These are phyloP conservation scores for Rosalia funebris DNA, from an alignment of 2,888 invertebrate species.

Conservation along the genomic window DNA sequence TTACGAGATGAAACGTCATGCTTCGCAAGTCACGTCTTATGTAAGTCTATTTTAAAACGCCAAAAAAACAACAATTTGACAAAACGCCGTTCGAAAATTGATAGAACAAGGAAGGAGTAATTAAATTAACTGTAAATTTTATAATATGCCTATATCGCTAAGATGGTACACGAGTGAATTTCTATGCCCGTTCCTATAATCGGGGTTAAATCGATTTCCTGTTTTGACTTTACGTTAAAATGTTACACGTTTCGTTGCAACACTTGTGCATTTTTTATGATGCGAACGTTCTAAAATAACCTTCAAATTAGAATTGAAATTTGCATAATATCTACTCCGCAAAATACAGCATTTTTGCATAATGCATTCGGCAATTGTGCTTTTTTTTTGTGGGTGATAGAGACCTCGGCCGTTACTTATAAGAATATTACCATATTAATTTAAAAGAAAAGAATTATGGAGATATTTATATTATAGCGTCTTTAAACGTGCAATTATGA, in stretches of 20 bases:
- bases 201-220: too few relatives aligned
- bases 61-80: background rate
- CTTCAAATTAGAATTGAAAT: background rate
- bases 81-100: background rate
- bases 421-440: too few relatives aligned
- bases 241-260: too few relatives aligned
- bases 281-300: background rate
- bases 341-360: background rate
- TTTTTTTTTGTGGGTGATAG: background rate
- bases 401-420: background rate
- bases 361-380: background rate
- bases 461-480: background rate
- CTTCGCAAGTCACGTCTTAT: background rate
- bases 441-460: background rate
- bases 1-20: conserved; percentile 13
- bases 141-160: too few relatives aligned
- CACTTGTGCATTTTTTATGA: background rate
- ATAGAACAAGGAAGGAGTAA: background rate
- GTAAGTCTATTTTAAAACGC: conserved; percentile 7
- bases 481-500: too few relatives aligned
- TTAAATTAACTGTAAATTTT: background rate
- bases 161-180: too few relatives aligned
- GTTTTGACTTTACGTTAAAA: too few relatives aligned
- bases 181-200: too few relatives aligned
- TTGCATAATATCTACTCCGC: background rate